Conservation (phyloP, 2,888 invertebrate species). For the Drosophila mimica region DNA sequence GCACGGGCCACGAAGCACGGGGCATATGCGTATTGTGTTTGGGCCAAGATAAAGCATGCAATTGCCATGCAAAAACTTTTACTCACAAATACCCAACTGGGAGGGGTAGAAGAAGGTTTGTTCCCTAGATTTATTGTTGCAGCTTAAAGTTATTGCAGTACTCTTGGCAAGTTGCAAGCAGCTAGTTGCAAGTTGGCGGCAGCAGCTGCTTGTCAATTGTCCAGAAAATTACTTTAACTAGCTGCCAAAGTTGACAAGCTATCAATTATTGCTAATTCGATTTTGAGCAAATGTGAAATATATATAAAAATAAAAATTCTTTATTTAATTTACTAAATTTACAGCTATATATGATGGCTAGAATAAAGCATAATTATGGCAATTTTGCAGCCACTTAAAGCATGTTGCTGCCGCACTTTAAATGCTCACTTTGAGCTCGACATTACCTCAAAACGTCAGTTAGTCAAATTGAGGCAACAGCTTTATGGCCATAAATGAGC, state of each 20-base stretch:
- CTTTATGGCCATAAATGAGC: conserved; percentile 35
- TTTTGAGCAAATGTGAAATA: conserved; percentile 14
- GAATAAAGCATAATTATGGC: neutral
- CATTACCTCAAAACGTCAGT: conserved; percentile 32
- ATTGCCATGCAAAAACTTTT: conserved; percentile 68
- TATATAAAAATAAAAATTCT: neutral
- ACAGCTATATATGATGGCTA: neutral
- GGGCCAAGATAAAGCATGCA: conserved; percentile 71
- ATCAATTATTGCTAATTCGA: conserved; percentile 23
- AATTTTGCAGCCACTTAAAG: neutral
- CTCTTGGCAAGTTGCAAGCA: conserved; percentile 5
- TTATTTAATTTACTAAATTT: neutral
- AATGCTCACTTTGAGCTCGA: conserved; percentile 46
- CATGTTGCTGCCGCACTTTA: conserved; percentile 45
- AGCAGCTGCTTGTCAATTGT: conserved; percentile 62
- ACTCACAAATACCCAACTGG: conserved; percentile 58
- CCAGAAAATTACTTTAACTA: conserved; percentile 52
- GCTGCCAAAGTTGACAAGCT: conserved; percentile 33
- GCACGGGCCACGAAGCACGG: neutral
- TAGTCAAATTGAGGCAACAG: conserved; percentile 33
- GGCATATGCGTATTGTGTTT: conserved; percentile 50
- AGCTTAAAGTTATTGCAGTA: conserved; percentile 62
- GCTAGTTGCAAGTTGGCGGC: conserved; percentile 15
- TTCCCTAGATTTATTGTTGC: conserved; percentile 64
- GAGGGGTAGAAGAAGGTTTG: conserved; percentile 30